Base-by-base conservation (phyloP, 2,888 invertebrate genomes). In the Platycnemis pennipes region DNA sequence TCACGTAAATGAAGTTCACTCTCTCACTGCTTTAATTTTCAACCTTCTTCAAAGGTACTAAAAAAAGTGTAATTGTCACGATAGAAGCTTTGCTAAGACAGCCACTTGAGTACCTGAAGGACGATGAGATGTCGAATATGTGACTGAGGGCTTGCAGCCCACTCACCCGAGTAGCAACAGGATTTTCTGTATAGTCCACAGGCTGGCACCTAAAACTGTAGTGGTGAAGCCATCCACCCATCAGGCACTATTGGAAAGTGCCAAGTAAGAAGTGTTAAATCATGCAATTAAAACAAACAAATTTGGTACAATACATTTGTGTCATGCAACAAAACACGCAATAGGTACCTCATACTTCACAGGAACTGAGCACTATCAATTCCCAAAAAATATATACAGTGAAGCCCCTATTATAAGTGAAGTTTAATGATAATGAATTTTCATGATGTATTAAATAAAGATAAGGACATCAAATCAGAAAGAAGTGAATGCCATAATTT, bases 161-260 rank as follows among this genome's bases (percentile, higher is more conserved):
- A 97, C 98, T 98, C 98, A 99, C 99, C 98, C 98, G 98, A 96
- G 97, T 97, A 95, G 99, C 98, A 96, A 98, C 97, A 95, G 98
- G 97, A 96, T 97, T 98, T 97, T 98, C 97, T 96, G 98, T 97
- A 97, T 98, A 98, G 97, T 99, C 99, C 96, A 99, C 99, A 95
- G 99, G 99, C 97, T 99, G 98, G 97, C 99, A 99, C 96, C 98
- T 98, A 96, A 98, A 98, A 97, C 98, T 98, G 98, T 99, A 99
- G 96, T 98, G 98, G 96, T 98, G 97, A 97, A 98, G 98, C 99
- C 99, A 99, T 96, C 99, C 99, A 96, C 98, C 98, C 98, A 98
- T 98, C 97, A 98, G 97, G 97, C 98, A 98, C 98, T 98, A 97
- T 96, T 96, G 91, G 91, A 63, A 91, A 91, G 91, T 91, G 91